Conservation (phyloP, 2,113 vertebrate genomes). For the Microtus ochrogaster region DNA sequence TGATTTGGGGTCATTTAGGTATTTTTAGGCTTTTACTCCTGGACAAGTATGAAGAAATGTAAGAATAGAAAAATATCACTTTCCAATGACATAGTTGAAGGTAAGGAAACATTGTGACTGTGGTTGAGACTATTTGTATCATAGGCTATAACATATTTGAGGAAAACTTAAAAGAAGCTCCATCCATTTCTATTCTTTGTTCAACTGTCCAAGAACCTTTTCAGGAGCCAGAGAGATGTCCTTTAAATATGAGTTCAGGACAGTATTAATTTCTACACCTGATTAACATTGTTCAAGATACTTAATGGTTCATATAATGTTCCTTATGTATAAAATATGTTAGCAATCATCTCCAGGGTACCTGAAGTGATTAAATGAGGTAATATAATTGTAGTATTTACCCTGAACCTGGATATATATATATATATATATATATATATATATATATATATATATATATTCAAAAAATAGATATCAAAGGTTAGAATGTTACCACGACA, state of each 20-base stretch:
- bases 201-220: neutral
- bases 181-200: neutral
- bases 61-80: neutral
- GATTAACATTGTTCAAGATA: neutral
- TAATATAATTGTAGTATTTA: neutral
- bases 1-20: slow-evolving; percentile 2
- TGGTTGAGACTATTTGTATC: neutral
- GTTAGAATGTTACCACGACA: neutral
- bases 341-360: neutral
- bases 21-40: slow-evolving; percentile 6
- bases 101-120: neutral
- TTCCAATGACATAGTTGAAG: neutral
- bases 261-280: neutral
- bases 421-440: neutral
- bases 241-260: neutral
- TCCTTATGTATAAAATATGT: neutral
- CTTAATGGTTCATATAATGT: neutral
- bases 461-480: neutral
- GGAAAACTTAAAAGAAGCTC: neutral
- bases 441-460: no score
- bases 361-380: neutral
- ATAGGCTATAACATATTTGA: neutral
- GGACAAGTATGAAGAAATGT: neutral
- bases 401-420: neutral
- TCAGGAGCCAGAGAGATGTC: neutral